Percentiles rank a stretch among this genome's conserved stretches.
Conservation (phyloP, 2,888 invertebrate genomes). For the Pachymerium ferrugineum region DNA sequence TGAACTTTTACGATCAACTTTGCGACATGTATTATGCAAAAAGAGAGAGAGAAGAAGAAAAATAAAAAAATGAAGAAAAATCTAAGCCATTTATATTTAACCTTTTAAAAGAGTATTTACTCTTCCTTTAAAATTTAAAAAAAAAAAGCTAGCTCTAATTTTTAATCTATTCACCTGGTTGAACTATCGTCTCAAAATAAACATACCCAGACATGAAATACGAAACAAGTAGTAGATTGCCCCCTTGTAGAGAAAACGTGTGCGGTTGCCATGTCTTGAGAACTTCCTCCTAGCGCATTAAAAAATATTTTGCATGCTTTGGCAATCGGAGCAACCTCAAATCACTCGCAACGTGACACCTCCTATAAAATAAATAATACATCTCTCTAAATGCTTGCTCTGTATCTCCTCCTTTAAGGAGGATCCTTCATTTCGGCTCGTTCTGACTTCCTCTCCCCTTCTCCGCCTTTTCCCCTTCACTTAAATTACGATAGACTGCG, state of each 20-base stretch:
- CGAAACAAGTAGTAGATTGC: too few relatives aligned
- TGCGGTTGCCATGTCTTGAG: not conserved
- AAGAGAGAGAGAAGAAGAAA: not conserved
- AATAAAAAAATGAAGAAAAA: not conserved
- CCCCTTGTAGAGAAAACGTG: too few relatives aligned
- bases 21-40: not conserved
- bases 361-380: not conserved
- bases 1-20: too few relatives aligned
- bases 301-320: slow-evolving; percentile 18
- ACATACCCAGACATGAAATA: too few relatives aligned
- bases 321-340: not conserved
- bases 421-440: not conserved
- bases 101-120: too few relatives aligned
- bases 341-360: slow-evolving; percentile 2
- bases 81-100: too few relatives aligned
- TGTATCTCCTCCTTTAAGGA: slow-evolving; percentile 18
- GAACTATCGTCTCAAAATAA: too few relatives aligned
- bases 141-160: too few relatives aligned
- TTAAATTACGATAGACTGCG: not conserved
- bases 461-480: not conserved
- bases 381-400: not conserved
- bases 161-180: too few relatives aligned
- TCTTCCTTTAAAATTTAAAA: too few relatives aligned
- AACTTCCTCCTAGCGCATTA: not conserved
- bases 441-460: not conserved